Conservation (phyloP, 2,888 invertebrate species). For the Altica lythri region DNA sequence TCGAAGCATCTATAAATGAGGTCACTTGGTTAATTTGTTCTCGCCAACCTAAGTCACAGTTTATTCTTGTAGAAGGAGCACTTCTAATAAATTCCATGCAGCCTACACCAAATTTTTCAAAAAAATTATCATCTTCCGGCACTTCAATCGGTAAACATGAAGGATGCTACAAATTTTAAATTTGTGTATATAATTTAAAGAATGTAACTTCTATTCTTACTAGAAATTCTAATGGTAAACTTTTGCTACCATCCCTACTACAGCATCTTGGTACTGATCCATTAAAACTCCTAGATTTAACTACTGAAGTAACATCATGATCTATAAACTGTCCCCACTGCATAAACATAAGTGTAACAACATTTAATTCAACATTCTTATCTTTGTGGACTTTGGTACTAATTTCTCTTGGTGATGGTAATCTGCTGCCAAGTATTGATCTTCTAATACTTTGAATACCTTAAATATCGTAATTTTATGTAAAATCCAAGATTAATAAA, state of each 20-base stretch:
- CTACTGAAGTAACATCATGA: constrained; percentile 83
- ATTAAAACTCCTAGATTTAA: constrained; percentile 77
- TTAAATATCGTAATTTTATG: constrained; percentile 33
- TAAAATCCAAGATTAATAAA: no score
- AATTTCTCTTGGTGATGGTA: constrained; percentile 79
- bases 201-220: constrained; percentile 54
- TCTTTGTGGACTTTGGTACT: constrained; percentile 70
- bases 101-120: constrained; percentile 69
- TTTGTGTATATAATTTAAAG: background rate
- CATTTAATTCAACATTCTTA: constrained; percentile 67
- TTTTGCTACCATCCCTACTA: constrained; percentile 63
- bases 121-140: constrained; percentile 72
- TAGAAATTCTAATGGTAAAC: constrained; percentile 66
- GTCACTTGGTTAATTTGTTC: constrained; percentile 87
- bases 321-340: constrained; percentile 93
- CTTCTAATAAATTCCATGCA: constrained; percentile 85
- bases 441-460: constrained; percentile 61
- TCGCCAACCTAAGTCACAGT: constrained; percentile 80
- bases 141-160: constrained; percentile 84
- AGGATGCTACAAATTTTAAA: constrained; percentile 69
- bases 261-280: constrained; percentile 81
- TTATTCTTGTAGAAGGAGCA: constrained; percentile 77
- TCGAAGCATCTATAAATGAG: constrained; percentile 80
- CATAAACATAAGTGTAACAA: constrained; percentile 80
- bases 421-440: constrained; percentile 62